Evolutionary conservation across 2,113 vertebrate species (phyloP), one percentile per base, ranked within the genome.

Genomic region (Acrocephalus arundinaceus): DNA sequence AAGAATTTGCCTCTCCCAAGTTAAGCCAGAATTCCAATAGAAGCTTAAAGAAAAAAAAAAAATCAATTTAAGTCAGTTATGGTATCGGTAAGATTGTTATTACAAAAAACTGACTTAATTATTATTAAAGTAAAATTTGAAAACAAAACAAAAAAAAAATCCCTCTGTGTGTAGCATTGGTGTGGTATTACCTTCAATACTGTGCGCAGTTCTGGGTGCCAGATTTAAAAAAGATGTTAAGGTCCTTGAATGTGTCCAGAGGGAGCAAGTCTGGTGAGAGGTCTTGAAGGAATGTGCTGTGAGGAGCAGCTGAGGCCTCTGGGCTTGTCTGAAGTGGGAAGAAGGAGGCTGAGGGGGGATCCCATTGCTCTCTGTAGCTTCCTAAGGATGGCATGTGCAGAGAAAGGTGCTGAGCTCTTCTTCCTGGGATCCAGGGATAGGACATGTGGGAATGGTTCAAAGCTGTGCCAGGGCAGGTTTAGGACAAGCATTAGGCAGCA

Each of bases 1-100:
- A 98, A 73, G 97, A 95, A 51, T 99, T 99, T 83, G 94, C 99
- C 73, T 98, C 97, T 72, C 97, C 97, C 75, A 95, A 98, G 98
- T 99, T 99, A 97, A 94, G 30, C 65, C 55, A 76, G n/a, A 68
- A 75, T 74, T 93, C 76, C 66, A 75, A 22, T 6, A 52, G 48
- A 75, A 85, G 33, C 9, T 57, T 46, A 80, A 92, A 84, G 35
- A 72, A 89, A 89, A 51, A n/a, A 58, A 9, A 37, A 23, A 17
- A 59, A 28, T 51, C 12, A 30, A 3, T 37, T 52, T 8, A 65
- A 78, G 15, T 74, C 22, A 58, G 35, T 73, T 87, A n/a, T 18
- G 21, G 4, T 37, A 11, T 65, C 37, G 67, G 24, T 71, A 55
- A 70, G n/a, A 39, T 22, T 41, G 15, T 19, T 72, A 25, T 18